Evolutionary conservation across 2,888 invertebrate species (phyloP).

Genomic region (Andrena marginata): DNA sequence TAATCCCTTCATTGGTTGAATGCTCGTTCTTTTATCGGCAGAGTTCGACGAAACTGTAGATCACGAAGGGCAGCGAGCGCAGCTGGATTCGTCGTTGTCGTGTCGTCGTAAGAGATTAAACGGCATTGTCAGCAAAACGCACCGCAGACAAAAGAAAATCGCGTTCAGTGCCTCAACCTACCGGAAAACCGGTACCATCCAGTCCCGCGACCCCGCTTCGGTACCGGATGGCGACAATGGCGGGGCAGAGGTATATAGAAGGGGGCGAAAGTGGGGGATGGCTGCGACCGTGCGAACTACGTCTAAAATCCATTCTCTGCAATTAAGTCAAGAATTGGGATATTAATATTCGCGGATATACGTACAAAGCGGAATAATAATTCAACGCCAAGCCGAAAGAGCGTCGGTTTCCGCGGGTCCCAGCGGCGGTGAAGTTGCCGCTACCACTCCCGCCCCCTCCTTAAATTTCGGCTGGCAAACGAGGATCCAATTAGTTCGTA

Average conservation of each 20-base stretch:
- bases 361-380: slow-evolving; percentile 83
- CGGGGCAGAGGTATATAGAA: slow-evolving; percentile 11
- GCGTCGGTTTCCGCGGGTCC: slow-evolving; percentile 52
- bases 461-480: slow-evolving; percentile 70
- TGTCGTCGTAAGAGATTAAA: slow-evolving; percentile 64
- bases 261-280: slow-evolving; percentile 6
- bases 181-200: slow-evolving; percentile 27
- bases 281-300: slow-evolving; percentile 42
- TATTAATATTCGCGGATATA: slow-evolving; percentile 83
- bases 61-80: slow-evolving; percentile 20
- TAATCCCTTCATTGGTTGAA: slow-evolving; percentile 56
- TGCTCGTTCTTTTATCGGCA: slow-evolving; percentile 65
- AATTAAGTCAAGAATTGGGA: slow-evolving; percentile 83
- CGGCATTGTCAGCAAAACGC: slow-evolving; percentile 68
- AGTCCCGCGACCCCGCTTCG: slow-evolving; percentile 5
- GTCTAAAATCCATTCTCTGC: slow-evolving; percentile 81
- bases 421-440: slow-evolving; percentile 25
- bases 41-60: slow-evolving; percentile 54
- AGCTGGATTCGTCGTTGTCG: slow-evolving; percentile 33
- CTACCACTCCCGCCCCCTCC: slow-evolving; percentile 11
- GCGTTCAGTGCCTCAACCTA: slow-evolving; percentile 41
- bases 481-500: slow-evolving; percentile 82
- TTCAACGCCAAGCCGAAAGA: slow-evolving; percentile 74
- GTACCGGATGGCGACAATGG: slow-evolving; percentile 28
- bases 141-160: slow-evolving; percentile 73